These are phyloP conservation scores for Drosophila rufa DNA, from an alignment of 1,140 invertebrate species.

Conservation along the genomic window DNA sequence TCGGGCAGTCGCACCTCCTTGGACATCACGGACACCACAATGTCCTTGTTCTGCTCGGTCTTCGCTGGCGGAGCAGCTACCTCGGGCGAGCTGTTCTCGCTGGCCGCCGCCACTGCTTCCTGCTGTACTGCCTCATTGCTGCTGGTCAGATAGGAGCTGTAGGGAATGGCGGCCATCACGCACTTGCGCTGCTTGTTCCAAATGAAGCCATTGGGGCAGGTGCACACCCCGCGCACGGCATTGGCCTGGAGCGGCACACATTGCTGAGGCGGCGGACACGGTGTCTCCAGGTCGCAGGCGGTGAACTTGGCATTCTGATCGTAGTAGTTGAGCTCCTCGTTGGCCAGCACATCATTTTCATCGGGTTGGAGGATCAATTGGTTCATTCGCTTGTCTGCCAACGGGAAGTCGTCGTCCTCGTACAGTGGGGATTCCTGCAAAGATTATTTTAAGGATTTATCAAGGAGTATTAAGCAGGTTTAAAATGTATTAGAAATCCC, in stretches of 20 bases:
- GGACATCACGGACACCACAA: constrained; percentile 92
- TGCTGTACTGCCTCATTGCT: constrained; percentile 50
- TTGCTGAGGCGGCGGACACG: constrained; percentile 88
- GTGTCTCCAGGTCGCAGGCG: constrained; percentile 85
- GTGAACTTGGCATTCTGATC: constrained; percentile 77
- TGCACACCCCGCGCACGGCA: constrained; percentile 88
- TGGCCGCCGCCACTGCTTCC: constrained; percentile 46
- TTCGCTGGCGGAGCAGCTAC: constrained; percentile 55
- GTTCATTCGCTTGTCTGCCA: constrained; percentile 78
- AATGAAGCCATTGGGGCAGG: constrained; percentile 88
- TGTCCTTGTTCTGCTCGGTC: constrained; percentile 85
- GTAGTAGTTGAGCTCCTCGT: constrained; percentile 72
- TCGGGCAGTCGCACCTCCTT: constrained; percentile 90
- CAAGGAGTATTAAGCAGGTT: too few relatives aligned
- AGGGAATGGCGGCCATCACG: constrained; percentile 70
- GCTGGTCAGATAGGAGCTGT: constrained; percentile 47
- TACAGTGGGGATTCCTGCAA: constrained; percentile 64
- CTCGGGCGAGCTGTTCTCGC: constrained; percentile 59
- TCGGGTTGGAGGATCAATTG: constrained; percentile 78
- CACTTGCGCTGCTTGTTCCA: constrained; percentile 86
- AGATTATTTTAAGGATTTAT: not conserved
- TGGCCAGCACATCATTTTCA: constrained; percentile 85
- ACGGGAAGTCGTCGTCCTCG: constrained; percentile 78
- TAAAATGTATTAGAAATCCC: not conserved
- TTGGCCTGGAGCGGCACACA: constrained; percentile 87